Evolutionary conservation across 2,797 vertebrate species (phyloP).

Genomic region (Micromesistius poutassou): DNA sequence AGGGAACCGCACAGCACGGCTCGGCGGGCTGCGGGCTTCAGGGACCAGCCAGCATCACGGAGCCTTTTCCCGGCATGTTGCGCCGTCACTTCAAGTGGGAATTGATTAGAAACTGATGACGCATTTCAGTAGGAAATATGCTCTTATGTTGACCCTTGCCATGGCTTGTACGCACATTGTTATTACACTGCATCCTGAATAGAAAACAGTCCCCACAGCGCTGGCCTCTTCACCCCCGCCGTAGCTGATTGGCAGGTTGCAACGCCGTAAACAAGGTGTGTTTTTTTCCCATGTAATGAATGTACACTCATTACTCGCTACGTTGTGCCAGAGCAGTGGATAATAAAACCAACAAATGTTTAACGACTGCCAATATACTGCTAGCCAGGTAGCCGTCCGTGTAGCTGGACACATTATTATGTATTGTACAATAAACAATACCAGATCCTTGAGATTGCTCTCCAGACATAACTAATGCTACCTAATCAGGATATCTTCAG

Average conservation of each 20-base stretch:
- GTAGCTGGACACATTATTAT: neutral
- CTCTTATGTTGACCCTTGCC: neutral
- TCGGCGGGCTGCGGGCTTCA: neutral
- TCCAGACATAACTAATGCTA: neutral
- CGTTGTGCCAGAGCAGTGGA: neutral
- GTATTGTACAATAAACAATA: neutral
- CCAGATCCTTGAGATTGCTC: neutral
- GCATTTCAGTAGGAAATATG: neutral
- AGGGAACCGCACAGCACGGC: neutral
- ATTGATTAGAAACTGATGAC: neutral
- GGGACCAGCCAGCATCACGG: neutral
- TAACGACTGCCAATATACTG: neutral
- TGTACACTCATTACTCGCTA: neutral
- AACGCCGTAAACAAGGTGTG: neutral
- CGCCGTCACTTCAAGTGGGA: neutral
- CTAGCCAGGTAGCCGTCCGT: neutral
- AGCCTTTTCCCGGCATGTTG: neutral
- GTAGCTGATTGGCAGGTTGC: neutral
- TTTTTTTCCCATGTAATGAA: neutral
- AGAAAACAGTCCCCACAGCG: neutral
- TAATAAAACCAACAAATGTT: neutral
- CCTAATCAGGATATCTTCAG: neutral
- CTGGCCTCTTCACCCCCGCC: neutral
- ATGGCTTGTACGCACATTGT: neutral
- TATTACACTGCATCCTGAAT: neutral